Evolutionary conservation across 1,140 invertebrate genomes (phyloP).

Genomic region (Armadillidium nasatum): DNA sequence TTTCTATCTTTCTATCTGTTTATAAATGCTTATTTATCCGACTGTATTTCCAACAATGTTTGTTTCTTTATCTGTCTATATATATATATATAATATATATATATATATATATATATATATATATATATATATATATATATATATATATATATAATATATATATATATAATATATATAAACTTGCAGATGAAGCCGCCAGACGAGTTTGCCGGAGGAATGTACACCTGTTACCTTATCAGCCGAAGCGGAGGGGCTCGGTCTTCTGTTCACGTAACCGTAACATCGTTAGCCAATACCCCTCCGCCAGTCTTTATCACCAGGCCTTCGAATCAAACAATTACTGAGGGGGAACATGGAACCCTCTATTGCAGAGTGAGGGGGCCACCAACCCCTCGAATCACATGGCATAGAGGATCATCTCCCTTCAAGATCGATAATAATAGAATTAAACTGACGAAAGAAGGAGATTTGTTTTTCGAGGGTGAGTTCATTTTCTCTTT

Average conservation of each 20-base stretch:
- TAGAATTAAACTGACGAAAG: slow-evolving; percentile 25
- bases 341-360: slow-evolving; percentile 31
- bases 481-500: slow-evolving; percentile 30
- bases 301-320: slow-evolving; percentile 35
- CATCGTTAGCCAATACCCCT: slow-evolving; percentile 20
- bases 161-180: too few species aligned
- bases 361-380: slow-evolving; percentile 36
- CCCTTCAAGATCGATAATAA: slow-evolving; percentile 28
- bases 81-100: too few species aligned
- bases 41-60: too few species aligned
- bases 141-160: too few species aligned
- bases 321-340: slow-evolving; percentile 37
- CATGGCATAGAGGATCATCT: slow-evolving; percentile 37
- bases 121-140: too few species aligned
- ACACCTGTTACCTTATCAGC: slow-evolving; percentile 39
- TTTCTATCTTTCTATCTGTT: too few species aligned
- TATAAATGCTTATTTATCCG: too few species aligned
- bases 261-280: slow-evolving; percentile 36
- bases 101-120: too few species aligned
- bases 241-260: slow-evolving; percentile 30
- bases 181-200: slow-evolving; percentile 12
- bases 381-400: slow-evolving; percentile 31
- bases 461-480: slow-evolving; percentile 37
- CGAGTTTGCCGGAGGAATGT: slow-evolving; percentile 26
- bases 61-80: too few species aligned